These are phyloP conservation scores for Neopelma chrysocephalum DNA, from an alignment of 2,797 vertebrate genomes.

Conservation along the genomic window DNA sequence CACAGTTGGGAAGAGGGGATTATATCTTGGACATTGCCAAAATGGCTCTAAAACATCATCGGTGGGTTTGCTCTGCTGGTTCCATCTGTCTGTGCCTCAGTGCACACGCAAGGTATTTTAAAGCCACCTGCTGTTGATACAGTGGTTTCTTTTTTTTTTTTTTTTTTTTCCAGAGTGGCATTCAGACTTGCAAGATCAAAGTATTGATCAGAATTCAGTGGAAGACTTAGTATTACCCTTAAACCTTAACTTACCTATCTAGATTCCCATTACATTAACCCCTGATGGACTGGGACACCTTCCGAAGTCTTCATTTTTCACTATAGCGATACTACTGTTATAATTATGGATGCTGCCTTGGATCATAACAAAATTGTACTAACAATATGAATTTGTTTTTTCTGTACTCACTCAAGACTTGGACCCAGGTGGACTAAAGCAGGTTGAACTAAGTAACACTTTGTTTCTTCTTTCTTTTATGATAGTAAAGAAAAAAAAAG, in stretches of 20 bases:
- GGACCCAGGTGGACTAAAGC: background rate
- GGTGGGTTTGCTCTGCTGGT: slow-evolving; percentile 26
- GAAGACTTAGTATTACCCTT: background rate
- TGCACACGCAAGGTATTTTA: slow-evolving; percentile 16
- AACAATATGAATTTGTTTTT: background rate
- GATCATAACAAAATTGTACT: background rate
- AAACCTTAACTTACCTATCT: background rate
- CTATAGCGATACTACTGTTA: background rate
- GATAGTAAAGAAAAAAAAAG: background rate
- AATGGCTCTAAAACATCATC: slow-evolving; percentile 8
- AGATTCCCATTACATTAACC: background rate
- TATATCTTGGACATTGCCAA: background rate
- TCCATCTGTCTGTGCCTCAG: slow-evolving; percentile 51
- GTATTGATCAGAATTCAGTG: background rate
- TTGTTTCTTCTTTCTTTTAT: background rate
- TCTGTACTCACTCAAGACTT: background rate
- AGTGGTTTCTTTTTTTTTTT: background rate
- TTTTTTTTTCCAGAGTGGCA: background rate
- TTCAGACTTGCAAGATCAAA: slow-evolving; percentile 2
- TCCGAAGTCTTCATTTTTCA: slow-evolving; percentile 21
- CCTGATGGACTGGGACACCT: background rate
- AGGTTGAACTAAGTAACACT: background rate
- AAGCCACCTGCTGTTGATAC: slow-evolving; percentile 28
- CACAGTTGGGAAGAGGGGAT: slow-evolving; percentile 26
- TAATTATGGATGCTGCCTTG: background rate